These are phyloP conservation scores for Vespertilio murinus DNA, from an alignment of 2,797 vertebrate genomes.

Conservation along the genomic window DNA sequence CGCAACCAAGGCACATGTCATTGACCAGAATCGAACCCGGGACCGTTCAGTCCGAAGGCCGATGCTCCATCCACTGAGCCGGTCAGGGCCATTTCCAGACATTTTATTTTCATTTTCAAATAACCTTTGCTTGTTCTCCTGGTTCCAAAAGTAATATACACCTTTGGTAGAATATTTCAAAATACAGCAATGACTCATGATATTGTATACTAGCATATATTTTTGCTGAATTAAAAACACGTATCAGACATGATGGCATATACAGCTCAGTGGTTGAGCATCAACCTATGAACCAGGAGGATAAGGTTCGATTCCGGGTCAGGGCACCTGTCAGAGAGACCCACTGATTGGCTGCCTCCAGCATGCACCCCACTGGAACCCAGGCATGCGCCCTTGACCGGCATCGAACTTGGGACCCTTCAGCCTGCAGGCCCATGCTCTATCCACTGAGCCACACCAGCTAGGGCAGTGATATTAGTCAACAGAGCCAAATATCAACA, in stretches of 20 bases:
- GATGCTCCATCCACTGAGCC: too few species aligned
- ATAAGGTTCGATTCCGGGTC: neutral
- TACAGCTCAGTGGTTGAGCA: neutral
- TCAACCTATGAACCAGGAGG: neutral
- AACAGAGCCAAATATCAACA: too few species aligned
- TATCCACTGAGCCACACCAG: neutral
- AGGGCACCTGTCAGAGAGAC: too few species aligned
- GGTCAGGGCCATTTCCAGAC: neutral
- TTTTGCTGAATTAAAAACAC: conserved; percentile 36
- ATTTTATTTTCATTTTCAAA: neutral
- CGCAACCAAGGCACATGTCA: too few species aligned
- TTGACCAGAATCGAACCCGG: too few species aligned
- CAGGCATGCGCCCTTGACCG: neutral
- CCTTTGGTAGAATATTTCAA: neutral
- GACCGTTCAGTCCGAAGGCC: too few species aligned
- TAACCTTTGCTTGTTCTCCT: neutral
- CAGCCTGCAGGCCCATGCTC: neutral
- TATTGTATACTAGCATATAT: neutral
- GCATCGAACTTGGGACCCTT: too few species aligned
- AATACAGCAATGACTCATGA: neutral
- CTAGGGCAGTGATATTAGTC: too few species aligned
- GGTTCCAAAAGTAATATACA: neutral
- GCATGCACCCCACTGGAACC: too few species aligned
- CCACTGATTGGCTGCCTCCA: too few species aligned
- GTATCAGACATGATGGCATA: neutral